Percentiles rank a stretch among this genome's conserved stretches.
Conservation (phyloP, 2,797 vertebrate genomes). For the Lacerta viridis region DNA sequence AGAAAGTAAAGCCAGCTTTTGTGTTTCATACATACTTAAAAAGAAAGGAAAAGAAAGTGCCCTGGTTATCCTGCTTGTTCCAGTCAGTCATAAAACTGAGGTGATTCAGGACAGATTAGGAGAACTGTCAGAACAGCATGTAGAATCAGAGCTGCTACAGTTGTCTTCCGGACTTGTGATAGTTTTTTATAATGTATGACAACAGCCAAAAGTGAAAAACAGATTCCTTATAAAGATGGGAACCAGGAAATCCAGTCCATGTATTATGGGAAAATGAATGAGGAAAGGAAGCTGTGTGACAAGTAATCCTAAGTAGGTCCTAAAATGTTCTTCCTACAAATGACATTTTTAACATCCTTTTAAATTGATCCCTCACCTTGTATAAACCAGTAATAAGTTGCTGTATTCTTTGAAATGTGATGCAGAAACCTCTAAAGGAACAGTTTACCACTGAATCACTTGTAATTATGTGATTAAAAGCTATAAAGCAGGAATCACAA, state of each 20-base stretch:
- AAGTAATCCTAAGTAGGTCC: not conserved
- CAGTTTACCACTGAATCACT: conserved; percentile 24
- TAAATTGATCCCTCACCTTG: not conserved
- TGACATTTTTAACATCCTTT: not conserved
- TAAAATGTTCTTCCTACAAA: not conserved
- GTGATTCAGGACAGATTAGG: not conserved
- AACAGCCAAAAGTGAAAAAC: rapidly evolving
- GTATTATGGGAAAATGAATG: not conserved
- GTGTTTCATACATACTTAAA: not conserved
- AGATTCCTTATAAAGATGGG: not conserved
- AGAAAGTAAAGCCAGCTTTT: not conserved
- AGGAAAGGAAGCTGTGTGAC: rapidly evolving
- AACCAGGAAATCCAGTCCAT: not conserved
- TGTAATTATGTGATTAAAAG: conserved; percentile 54
- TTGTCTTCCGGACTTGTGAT: no score
- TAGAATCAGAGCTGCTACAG: not conserved
- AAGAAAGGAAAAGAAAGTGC: not conserved
- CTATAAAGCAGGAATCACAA: conserved; percentile 46
- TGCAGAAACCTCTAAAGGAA: conserved; percentile 5
- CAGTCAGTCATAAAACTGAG: not conserved
- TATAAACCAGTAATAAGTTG: conserved; percentile 8
- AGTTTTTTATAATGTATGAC: not conserved
- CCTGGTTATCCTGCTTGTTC: not conserved
- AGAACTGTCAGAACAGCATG: not conserved
- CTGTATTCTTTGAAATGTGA: conserved; percentile 35